Percentiles rank a stretch among this genome's conserved stretches.
Evolutionary conservation across 1,140 invertebrate species (phyloP).

Genomic region (Tribolium madens): DNA sequence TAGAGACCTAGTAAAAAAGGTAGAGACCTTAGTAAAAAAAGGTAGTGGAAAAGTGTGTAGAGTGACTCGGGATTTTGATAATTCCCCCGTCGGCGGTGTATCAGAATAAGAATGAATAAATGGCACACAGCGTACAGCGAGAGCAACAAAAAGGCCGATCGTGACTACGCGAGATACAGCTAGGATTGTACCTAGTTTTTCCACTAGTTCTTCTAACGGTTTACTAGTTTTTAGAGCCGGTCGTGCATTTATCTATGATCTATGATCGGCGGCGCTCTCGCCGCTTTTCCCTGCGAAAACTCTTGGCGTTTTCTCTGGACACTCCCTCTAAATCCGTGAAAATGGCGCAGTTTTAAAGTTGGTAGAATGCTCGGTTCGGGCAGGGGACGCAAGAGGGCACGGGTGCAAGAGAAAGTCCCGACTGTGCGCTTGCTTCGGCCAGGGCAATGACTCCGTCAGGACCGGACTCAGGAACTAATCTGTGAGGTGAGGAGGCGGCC

Average conservation of each 20-base stretch:
- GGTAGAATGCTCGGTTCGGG: neutral
- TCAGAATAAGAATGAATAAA: constrained; percentile 41
- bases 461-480: constrained; percentile 37
- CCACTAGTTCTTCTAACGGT: constrained; percentile 47
- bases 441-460: constrained; percentile 37
- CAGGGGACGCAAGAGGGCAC: constrained; percentile 38
- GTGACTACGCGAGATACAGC: constrained; percentile 48
- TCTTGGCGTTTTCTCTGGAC: neutral
- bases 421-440: constrained; percentile 28
- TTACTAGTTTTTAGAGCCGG: constrained; percentile 44
- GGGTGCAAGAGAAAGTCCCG: constrained; percentile 38
- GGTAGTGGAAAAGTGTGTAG: no score
- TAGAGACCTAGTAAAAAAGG: no score
- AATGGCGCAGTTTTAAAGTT: neutral
- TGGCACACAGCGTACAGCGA: constrained; percentile 15
- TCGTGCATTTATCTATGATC: constrained; percentile 40
- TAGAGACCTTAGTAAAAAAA: no score
- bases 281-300: constrained; percentile 1
- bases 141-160: constrained; percentile 46
- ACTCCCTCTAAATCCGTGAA: neutral
- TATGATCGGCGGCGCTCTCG: constrained; percentile 9
- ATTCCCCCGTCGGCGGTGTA: neutral
- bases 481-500: constrained; percentile 12
- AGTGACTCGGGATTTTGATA: constrained; percentile 6
- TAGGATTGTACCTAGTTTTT: constrained; percentile 47